Evolutionary conservation across 2,797 vertebrate species (phyloP), one percentile per base, ranked within the genome.

Genomic region (Molossus molossus): DNA sequence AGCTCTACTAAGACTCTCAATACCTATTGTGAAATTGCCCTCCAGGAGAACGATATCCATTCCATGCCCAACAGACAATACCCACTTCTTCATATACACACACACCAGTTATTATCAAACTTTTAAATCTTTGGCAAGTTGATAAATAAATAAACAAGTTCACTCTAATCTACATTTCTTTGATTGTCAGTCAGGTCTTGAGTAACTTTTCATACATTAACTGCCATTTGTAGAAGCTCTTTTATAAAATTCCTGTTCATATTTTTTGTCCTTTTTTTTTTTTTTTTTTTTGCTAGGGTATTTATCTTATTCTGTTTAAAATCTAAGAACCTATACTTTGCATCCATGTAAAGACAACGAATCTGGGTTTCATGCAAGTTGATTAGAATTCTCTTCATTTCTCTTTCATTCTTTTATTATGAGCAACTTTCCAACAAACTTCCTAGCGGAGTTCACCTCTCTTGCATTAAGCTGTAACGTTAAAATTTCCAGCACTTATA

Each of bases 51-150:
- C 14, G 12, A 5, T 57, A 73, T 37, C 86, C 87, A 58, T 40
- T 67, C 69, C 53, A 15, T 40, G 72, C 29, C 45, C 53, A 76
- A 70, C 1, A 80, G n/a, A 91, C 40, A 96, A 81, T 27, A 60
- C 18, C 33, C 53, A 87, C 67, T 85, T 93, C 90, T 87, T 92
- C 37, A 93, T 33, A 60, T 23, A 53, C 11, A 70, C 80, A 73
- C 89, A 86, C 27, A 72, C 29, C 29, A 82, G 13, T 60, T 73
- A 58, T 67, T 87, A 92, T 69, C 90, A 95, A 75, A 82, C 62
- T 58, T 95, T 33, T 65, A 90, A 17, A 87, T 92, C 88, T 90
- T 88, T 55, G 60, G 27, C 90, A 94, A 55, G 25, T 21, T 58
- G 53, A 77, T 48, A 82, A 37, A 79, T 65, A 37, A 60, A 84